These are phyloP conservation scores for Zaprionus africanus DNA, from an alignment of 1,140 invertebrate species.

Conservation along the genomic window DNA sequence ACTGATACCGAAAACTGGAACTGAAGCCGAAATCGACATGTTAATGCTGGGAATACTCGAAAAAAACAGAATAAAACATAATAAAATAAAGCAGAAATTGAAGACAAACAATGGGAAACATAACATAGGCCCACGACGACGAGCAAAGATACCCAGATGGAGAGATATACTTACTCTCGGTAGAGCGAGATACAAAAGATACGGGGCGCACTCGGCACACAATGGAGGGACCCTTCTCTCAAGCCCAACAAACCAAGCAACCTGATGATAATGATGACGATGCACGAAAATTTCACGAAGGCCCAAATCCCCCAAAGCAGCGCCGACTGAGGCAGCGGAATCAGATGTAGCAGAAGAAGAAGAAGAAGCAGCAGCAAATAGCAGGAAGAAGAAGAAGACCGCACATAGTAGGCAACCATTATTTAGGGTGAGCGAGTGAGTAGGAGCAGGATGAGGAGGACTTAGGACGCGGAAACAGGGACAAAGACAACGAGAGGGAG, in stretches of 20 bases:
- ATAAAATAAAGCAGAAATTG: conserved; percentile 21
- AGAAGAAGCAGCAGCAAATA: conserved; percentile 9
- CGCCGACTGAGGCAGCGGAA: conserved; percentile 25
- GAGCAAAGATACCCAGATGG: conserved; percentile 27
- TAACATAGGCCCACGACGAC: conserved; percentile 6
- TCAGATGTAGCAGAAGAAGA: conserved; percentile 2
- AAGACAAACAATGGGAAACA: conserved; percentile 37
- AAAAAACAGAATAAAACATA: neutral
- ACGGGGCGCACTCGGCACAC: conserved; percentile 42
- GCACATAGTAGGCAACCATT: conserved; percentile 34
- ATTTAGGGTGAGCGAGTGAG: conserved; percentile 29
- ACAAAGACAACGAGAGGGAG: conserved; percentile 8
- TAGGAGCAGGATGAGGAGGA: conserved; percentile 13
- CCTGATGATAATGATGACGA: conserved; percentile 72
- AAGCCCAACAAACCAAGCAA: conserved; percentile 7
- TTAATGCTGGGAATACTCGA: conserved; percentile 45
- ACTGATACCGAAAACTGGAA: conserved; percentile 27
- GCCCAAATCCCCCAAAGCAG: conserved; percentile 43
- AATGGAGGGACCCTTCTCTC: conserved; percentile 35
- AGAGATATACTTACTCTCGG: conserved; percentile 44
- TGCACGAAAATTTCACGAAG: conserved; percentile 73
- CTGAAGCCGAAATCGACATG: conserved; percentile 41
- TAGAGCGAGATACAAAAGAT: conserved; percentile 65
- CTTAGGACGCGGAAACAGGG: conserved; percentile 61
- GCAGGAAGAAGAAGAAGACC: conserved; percentile 10